Evolutionary conservation across 2,888 invertebrate species (phyloP).

Genomic region (Drosophila gaucha): DNA sequence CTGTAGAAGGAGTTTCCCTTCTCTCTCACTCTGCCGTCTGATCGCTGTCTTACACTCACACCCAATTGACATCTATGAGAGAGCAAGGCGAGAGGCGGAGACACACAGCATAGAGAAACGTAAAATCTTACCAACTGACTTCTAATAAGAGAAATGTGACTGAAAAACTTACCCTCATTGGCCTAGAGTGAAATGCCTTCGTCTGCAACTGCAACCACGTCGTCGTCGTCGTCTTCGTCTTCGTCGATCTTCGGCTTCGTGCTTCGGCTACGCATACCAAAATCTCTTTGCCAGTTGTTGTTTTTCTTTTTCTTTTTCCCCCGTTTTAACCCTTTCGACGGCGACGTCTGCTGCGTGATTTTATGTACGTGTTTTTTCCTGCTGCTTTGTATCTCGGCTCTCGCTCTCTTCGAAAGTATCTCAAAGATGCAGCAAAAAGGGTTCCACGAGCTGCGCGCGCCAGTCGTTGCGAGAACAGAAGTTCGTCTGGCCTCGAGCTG

Average conservation of each 20-base stretch:
- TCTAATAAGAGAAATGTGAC: constrained; percentile 1
- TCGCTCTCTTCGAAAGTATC: constrained; percentile 44
- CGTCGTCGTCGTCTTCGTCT: no score
- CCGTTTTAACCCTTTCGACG: constrained; percentile 64
- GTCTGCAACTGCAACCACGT: constrained; percentile 1
- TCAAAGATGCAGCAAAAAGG: constrained; percentile 69
- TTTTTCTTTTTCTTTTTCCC: constrained; percentile 18
- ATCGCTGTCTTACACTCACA: not conserved
- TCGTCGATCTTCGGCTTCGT: not conserved
- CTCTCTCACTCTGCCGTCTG: not conserved
- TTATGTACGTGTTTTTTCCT: constrained; percentile 53
- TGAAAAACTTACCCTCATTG: constrained; percentile 68
- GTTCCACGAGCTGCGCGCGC: constrained; percentile 71
- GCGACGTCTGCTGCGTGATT: constrained; percentile 65
- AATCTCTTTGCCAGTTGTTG: constrained; percentile 17
- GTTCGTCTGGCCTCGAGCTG: constrained; percentile 84
- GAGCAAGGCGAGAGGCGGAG: constrained; percentile 6
- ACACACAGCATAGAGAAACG: not conserved
- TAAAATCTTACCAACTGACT: constrained; percentile 3
- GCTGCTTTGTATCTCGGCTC: constrained; percentile 5
- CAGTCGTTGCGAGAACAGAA: constrained; percentile 80
- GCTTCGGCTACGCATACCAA: constrained; percentile 30
- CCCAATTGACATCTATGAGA: not conserved
- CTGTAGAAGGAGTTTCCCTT: constrained; percentile 13
- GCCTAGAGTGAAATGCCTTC: constrained; percentile 27